These are phyloP conservation scores for Maconellicoccus hirsutus DNA, from an alignment of 1,140 invertebrate genomes.

Conservation along the genomic window DNA sequence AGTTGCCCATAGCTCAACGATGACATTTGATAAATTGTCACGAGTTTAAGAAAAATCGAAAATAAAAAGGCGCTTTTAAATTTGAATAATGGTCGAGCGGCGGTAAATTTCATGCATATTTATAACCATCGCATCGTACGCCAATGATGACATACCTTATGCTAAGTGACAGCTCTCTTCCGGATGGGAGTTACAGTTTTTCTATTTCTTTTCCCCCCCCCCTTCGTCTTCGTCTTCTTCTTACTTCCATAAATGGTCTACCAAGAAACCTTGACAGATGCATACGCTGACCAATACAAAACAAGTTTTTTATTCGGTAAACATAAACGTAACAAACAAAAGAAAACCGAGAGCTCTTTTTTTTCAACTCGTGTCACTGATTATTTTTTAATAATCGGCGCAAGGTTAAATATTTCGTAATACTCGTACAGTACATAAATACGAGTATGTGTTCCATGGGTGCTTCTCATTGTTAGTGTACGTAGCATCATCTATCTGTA, in stretches of 20 bases:
- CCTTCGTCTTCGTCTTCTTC: background rate
- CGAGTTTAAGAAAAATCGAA: too few species aligned
- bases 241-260: background rate
- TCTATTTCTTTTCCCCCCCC: background rate
- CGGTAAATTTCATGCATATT: background rate
- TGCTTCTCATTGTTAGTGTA: too few species aligned
- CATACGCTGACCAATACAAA: slow-evolving; percentile 1
- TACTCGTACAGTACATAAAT: background rate
- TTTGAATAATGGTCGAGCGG: too few species aligned
- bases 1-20: too few species aligned
- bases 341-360: background rate
- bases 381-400: slow-evolving; percentile 9
- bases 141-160: background rate
- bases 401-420: slow-evolving; percentile 4
- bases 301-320: background rate
- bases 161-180: background rate
- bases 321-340: slow-evolving; percentile 1
- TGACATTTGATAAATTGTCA: too few species aligned
- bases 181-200: background rate
- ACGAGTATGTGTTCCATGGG: background rate
- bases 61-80: too few species aligned
- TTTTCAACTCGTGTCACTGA: background rate
- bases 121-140: background rate
- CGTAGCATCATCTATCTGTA: too few species aligned
- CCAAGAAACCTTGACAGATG: background rate